A percentile compares a stretch with the other conserved stretches of the same genome.
Conservation (phyloP, 1,140 invertebrate genomes). For the Leptestheria dahalacensis region DNA sequence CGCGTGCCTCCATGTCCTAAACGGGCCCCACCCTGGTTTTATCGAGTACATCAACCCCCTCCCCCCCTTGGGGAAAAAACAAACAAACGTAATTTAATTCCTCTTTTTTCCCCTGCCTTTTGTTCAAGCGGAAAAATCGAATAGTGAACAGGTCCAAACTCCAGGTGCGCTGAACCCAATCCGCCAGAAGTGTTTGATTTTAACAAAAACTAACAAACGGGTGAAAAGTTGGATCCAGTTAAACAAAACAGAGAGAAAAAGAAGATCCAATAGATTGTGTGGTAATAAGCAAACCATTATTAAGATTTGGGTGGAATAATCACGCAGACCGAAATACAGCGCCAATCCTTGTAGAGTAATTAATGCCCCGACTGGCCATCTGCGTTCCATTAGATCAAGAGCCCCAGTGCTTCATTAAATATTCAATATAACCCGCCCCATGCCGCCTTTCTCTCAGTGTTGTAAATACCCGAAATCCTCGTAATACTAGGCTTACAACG, state of each 20-base stretch:
- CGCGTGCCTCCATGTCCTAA: too few relatives aligned
- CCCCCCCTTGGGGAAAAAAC: too few relatives aligned
- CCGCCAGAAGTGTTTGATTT: too few relatives aligned
- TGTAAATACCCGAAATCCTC: background rate
- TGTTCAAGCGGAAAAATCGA: too few relatives aligned
- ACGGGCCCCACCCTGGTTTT: too few relatives aligned
- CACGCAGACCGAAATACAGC: background rate
- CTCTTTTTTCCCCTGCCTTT: too few relatives aligned
- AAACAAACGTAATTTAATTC: too few relatives aligned
- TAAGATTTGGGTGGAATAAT: background rate
- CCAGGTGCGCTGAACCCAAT: too few relatives aligned
- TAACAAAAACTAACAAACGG: background rate
- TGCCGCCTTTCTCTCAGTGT: background rate
- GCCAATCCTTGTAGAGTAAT: conserved; percentile 10
- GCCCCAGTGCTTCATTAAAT: conserved; percentile 3
- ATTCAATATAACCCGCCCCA: conserved; percentile 1
- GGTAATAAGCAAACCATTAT: background rate
- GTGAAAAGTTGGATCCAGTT: background rate
- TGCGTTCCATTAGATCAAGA: conserved; percentile 9
- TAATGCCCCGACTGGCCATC: background rate
- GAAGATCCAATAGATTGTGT: too few relatives aligned
- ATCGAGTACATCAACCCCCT: too few relatives aligned
- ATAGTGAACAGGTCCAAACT: too few relatives aligned
- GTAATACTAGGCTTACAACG: background rate
- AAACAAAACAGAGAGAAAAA: too few relatives aligned